Conservation (phyloP, 2,888 invertebrate species). For the Acleris emargana region DNA sequence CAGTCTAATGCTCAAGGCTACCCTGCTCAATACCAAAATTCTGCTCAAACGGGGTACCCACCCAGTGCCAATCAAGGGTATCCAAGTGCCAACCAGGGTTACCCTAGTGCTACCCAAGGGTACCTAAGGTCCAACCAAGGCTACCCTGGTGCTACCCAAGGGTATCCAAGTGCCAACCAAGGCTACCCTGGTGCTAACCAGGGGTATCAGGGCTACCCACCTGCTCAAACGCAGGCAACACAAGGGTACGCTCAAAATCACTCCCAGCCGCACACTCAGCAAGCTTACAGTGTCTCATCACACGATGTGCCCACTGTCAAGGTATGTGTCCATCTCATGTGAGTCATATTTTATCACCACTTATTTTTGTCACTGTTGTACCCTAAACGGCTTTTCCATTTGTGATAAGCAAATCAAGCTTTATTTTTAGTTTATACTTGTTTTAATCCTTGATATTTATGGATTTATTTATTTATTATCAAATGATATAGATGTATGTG, state of each 20-base stretch:
- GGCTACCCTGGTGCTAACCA: slow-evolving; percentile 48
- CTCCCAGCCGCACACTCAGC: slow-evolving; percentile 53
- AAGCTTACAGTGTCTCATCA: slow-evolving; percentile 59
- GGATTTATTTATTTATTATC: background rate
- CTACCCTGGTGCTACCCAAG: slow-evolving; percentile 26
- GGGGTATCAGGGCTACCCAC: slow-evolving; percentile 58
- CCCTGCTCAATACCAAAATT: slow-evolving; percentile 35
- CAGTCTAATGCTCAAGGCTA: slow-evolving; percentile 40
- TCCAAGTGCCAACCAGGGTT: slow-evolving; percentile 27
- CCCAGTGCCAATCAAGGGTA: slow-evolving; percentile 37
- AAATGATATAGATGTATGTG: background rate
- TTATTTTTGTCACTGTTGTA: slow-evolving; percentile 15
- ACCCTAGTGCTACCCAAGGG: slow-evolving; percentile 34
- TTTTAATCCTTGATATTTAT: background rate
- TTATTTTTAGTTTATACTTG: slow-evolving; percentile 16
- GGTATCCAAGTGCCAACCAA: slow-evolving; percentile 42
- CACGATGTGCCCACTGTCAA: slow-evolving; percentile 54
- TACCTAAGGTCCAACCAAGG: slow-evolving; percentile 32
- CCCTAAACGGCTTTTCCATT: slow-evolving; percentile 19
- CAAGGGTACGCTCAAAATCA: slow-evolving; percentile 43
- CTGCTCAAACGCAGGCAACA: slow-evolving; percentile 5
- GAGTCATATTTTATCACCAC: slow-evolving; percentile 11
- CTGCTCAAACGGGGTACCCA: slow-evolving; percentile 45
- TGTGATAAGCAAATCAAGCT: slow-evolving; percentile 36
- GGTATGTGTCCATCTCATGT: slow-evolving; percentile 55